Evolutionary conservation across 2,888 invertebrate species (phyloP).

Genomic region (Volucella zonaria): DNA sequence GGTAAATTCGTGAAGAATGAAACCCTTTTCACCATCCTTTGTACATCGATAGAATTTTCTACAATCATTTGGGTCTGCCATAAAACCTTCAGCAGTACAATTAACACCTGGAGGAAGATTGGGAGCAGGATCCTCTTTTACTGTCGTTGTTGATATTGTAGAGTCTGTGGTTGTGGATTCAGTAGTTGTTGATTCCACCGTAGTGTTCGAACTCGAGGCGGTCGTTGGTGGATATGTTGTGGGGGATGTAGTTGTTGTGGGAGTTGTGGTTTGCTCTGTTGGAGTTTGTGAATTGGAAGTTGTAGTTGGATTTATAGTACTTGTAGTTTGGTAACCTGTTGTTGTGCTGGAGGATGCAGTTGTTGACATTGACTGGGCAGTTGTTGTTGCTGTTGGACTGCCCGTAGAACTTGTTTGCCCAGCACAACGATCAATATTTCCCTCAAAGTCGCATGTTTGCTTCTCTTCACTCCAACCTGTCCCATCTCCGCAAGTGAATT

Average conservation of each 20-base stretch:
- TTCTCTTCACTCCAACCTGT: slow-evolving; percentile 88
- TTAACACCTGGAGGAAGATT: slow-evolving; percentile 80
- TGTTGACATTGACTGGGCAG: neutral
- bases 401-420: slow-evolving; percentile 74
- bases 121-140: slow-evolving; percentile 74
- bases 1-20: slow-evolving; percentile 85
- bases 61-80: slow-evolving; percentile 85
- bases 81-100: slow-evolving; percentile 86
- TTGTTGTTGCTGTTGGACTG: slow-evolving; percentile 65
- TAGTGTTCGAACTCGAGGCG: slow-evolving; percentile 32
- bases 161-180: slow-evolving; percentile 75
- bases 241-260: too few relatives aligned
- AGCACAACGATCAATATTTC: slow-evolving; percentile 79
- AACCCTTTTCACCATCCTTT: slow-evolving; percentile 85
- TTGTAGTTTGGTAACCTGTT: neutral
- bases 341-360: slow-evolving; percentile 39
- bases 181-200: slow-evolving; percentile 69
- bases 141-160: slow-evolving; percentile 31
- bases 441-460: slow-evolving; percentile 85
- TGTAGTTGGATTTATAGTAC: slow-evolving; percentile 12
- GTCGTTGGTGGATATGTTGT: slow-evolving; percentile 47
- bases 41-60: slow-evolving; percentile 88
- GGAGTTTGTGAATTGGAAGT: neutral
- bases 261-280: neutral
- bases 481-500: slow-evolving; percentile 86